A percentile compares a stretch with the other conserved stretches of the same genome.
Evolutionary conservation across 2,113 vertebrate genomes (phyloP).

Genomic region (Canis aureus): DNA sequence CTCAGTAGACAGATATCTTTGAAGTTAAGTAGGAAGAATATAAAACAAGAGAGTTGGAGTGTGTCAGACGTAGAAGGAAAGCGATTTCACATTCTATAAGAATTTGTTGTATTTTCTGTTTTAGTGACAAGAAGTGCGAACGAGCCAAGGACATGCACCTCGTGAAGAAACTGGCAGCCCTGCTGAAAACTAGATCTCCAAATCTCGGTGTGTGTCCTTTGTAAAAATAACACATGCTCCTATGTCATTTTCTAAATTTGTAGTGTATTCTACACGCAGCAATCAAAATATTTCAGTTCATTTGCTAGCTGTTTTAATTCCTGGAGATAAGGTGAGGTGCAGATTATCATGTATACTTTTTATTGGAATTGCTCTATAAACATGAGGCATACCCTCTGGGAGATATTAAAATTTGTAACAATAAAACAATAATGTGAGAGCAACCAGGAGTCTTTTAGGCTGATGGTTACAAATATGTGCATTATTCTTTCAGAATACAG

Average conservation of each 20-base stretch:
- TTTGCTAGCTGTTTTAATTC: background rate
- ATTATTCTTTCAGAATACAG: constrained; percentile 2
- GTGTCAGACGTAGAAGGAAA: background rate
- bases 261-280: background rate
- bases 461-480: background rate
- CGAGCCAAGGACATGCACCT: constrained; percentile 98
- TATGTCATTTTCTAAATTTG: background rate
- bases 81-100: background rate
- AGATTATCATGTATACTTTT: background rate
- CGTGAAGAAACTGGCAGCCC: constrained; percentile 91
- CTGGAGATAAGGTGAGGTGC: background rate
- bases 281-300: background rate
- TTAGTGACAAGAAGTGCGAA: constrained; percentile 98
- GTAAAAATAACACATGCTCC: background rate
- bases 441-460: background rate
- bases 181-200: constrained; percentile 90
- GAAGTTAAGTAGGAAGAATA: background rate
- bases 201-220: constrained; percentile 87
- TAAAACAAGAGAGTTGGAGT: background rate
- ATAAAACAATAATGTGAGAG: background rate
- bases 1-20: background rate
- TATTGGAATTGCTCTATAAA: background rate
- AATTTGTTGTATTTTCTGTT: constrained; percentile 56
- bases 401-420: background rate
- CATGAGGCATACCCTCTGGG: background rate